Conservation (phyloP, 2,888 invertebrate species). For the Lingula anatina region DNA sequence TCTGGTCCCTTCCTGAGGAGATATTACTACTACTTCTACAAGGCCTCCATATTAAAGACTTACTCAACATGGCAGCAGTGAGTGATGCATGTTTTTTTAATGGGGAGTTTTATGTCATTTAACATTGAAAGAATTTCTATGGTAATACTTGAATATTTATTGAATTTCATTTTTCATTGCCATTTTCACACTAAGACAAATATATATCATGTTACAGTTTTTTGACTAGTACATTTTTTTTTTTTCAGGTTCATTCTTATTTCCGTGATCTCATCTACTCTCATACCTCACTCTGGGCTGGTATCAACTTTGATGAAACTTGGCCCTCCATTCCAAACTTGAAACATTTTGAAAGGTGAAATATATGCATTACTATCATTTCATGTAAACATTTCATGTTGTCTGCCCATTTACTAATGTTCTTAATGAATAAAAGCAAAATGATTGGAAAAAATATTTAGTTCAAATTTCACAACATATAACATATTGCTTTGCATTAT, state of each 20-base stretch:
- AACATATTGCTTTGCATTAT: too few relatives aligned
- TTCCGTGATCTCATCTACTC: constrained; percentile 34
- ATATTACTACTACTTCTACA: constrained; percentile 32
- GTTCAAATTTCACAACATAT: too few relatives aligned
- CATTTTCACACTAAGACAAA: too few relatives aligned
- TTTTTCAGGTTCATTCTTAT: constrained; percentile 35
- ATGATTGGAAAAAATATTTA: too few relatives aligned
- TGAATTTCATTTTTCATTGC: too few relatives aligned
- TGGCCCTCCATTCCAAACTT: constrained; percentile 40
- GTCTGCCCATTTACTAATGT: too few relatives aligned
- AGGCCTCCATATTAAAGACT: constrained; percentile 37
- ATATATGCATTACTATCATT: too few relatives aligned
- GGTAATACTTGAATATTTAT: neutral
- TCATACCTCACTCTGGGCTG: constrained; percentile 30
- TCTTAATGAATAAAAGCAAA: too few relatives aligned
- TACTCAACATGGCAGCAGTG: constrained; percentile 38
- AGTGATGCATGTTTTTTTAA: constrained; percentile 9
- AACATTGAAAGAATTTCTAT: neutral
- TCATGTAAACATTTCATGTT: too few relatives aligned
- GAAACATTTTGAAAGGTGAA: constrained; percentile 38
- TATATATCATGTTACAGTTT: too few relatives aligned
- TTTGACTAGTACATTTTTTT: constrained; percentile 13
- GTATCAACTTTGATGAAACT: constrained; percentile 30
- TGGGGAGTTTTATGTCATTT: neutral
- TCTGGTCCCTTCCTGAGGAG: constrained; percentile 44